phyloP scores from a whole-genome alignment of 2,888 invertebrate species.

The Lathronympha strigana region DNA sequence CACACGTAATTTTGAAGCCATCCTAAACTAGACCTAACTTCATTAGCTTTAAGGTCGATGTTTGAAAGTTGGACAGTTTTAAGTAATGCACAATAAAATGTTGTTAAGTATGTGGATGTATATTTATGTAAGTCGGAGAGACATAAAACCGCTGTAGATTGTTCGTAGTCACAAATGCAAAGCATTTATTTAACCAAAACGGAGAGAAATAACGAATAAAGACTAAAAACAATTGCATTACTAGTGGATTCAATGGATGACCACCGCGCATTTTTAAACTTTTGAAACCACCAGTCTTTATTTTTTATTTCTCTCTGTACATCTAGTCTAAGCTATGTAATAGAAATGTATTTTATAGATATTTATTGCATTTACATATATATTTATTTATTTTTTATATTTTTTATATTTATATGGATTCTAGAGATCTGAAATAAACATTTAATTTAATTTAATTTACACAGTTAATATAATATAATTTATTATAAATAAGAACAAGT shows the following conservation, averaged over 20 bases:
- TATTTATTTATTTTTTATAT: too few relatives aligned
- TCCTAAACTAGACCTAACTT: not conserved
- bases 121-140: slow-evolving; percentile 30
- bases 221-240: not conserved
- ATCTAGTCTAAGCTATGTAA: slow-evolving; percentile 28
- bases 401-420: too few relatives aligned
- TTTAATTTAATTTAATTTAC: slow-evolving; percentile 30
- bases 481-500: slow-evolving; percentile 4
- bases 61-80: not conserved
- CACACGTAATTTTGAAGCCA: too few relatives aligned
- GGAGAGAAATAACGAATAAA: not conserved
- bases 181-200: slow-evolving; percentile 35
- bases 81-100: not conserved
- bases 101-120: slow-evolving; percentile 19
- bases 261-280: too few relatives aligned
- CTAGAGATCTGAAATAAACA: too few relatives aligned
- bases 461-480: slow-evolving; percentile 8
- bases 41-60: too few relatives aligned
- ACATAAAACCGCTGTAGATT: slow-evolving; percentile 21
- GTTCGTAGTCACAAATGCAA: slow-evolving; percentile 18
- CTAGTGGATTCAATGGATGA: too few relatives aligned
- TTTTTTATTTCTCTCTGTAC: slow-evolving; percentile 6
- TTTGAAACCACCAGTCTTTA: not conserved
- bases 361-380: slow-evolving; percentile 25
- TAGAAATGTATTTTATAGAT: slow-evolving; percentile 30